phyloP scores from a whole-genome alignment of 2,888 invertebrate species.

The Apodemia zela region DNA sequence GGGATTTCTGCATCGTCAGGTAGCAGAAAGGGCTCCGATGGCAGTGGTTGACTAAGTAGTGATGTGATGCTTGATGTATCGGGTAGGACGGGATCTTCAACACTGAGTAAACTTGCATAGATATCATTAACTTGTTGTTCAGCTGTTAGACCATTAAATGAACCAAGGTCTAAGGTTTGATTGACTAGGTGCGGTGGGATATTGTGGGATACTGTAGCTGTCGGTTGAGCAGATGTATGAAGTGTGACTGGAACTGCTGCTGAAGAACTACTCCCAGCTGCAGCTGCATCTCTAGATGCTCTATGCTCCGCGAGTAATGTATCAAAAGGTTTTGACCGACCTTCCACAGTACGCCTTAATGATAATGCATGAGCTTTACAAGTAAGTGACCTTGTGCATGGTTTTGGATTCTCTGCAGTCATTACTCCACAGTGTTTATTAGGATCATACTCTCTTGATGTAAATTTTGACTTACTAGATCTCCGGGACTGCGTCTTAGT shows the following conservation, averaged over 20 bases:
- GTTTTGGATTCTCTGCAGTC: conserved; percentile 83
- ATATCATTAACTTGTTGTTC: conserved; percentile 69
- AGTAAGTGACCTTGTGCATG: conserved; percentile 90
- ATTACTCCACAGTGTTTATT: conserved; percentile 91
- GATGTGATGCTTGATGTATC: conserved; percentile 62
- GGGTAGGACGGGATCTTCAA: conserved; percentile 60
- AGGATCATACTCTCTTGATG: conserved; percentile 87
- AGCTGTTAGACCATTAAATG: conserved; percentile 57
- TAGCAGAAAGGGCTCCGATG: conserved; percentile 50
- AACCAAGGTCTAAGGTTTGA: conserved; percentile 55
- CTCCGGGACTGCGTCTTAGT: conserved; percentile 53
- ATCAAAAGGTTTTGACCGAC: conserved; percentile 87
- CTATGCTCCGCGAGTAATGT: conserved; percentile 86
- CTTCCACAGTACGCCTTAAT: conserved; percentile 84
- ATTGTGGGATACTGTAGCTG: conserved; percentile 36
- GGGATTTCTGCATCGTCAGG: conserved; percentile 54
- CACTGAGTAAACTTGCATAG: conserved; percentile 59
- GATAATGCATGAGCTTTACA: conserved; percentile 86
- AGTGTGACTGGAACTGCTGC: conserved; percentile 31
- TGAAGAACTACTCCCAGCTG: conserved; percentile 34
- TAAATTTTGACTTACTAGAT: conserved; percentile 66
- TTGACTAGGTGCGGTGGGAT: conserved; percentile 63
- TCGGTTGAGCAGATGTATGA: conserved; percentile 30
- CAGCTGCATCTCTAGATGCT: conserved; percentile 79
- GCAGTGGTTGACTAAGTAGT: conserved; percentile 56